These are phyloP conservation scores for Doryteuthis pealeii DNA, from an alignment of 1,140 invertebrate genomes.

Conservation along the genomic window DNA sequence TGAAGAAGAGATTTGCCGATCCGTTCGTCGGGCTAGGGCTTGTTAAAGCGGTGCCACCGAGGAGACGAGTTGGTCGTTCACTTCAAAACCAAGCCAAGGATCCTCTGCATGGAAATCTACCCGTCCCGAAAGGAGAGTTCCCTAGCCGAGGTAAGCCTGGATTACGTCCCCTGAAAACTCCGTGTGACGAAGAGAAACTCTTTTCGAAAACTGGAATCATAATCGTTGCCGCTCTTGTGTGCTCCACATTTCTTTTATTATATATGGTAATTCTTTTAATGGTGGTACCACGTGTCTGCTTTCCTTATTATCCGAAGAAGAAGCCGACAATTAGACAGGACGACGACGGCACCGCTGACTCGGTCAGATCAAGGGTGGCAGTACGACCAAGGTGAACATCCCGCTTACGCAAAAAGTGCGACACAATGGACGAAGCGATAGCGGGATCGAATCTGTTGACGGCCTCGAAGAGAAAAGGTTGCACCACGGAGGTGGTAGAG, in stretches of 20 bases:
- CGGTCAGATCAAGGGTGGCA: background rate
- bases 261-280: background rate
- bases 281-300: background rate
- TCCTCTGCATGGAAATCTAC: too few species aligned
- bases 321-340: background rate
- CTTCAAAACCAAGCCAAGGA: too few species aligned
- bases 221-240: background rate
- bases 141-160: too few species aligned
- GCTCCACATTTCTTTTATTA: background rate
- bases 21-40: too few species aligned
- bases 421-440: background rate
- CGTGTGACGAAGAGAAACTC: background rate
- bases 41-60: too few species aligned
- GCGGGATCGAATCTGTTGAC: background rate
- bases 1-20: too few species aligned
- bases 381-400: background rate
- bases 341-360: background rate
- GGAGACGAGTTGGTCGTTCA: too few species aligned
- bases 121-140: too few species aligned
- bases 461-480: background rate
- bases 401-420: background rate
- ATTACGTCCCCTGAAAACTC: background rate
- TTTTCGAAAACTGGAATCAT: background rate
- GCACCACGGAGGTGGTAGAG: too few species aligned
- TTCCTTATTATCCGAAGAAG: background rate